Evolutionary conservation across 1,140 invertebrate genomes (phyloP).

Genomic region (Hydropsyche tenuis): DNA sequence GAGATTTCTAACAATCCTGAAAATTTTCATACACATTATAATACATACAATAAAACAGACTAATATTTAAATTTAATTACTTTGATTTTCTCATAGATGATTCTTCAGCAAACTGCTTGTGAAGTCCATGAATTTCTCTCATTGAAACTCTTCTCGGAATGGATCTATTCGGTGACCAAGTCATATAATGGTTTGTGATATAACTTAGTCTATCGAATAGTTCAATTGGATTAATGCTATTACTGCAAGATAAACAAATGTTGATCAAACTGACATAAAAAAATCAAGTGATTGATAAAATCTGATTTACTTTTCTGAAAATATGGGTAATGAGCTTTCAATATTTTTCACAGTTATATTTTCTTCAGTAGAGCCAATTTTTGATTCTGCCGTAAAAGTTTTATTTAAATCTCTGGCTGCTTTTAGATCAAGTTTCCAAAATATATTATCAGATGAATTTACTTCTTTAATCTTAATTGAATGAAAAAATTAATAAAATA

Average conservation of each 20-base stretch:
- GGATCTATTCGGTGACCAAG: slow-evolving; percentile 43
- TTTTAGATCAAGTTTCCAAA: slow-evolving; percentile 74
- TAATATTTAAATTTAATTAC: slow-evolving; percentile 28
- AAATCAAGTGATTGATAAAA: no score
- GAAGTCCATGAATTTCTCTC: slow-evolving; percentile 33
- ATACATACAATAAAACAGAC: neutral
- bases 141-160: slow-evolving; percentile 31
- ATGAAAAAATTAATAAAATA: neutral
- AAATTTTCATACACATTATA: neutral
- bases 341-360: neutral
- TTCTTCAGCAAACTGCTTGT: slow-evolving; percentile 35
- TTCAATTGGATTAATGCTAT: slow-evolving; percentile 21
- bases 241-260: slow-evolving; percentile 15
- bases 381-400: slow-evolving; percentile 47
- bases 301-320: no score
- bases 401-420: slow-evolving; percentile 65
- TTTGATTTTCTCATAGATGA: slow-evolving; percentile 20
- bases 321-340: neutral
- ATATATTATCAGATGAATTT: slow-evolving; percentile 62
- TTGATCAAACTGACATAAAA: neutral
- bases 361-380: neutral
- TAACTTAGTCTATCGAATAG: slow-evolving; percentile 21
- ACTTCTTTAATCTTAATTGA: slow-evolving; percentile 74
- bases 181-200: slow-evolving; percentile 34
- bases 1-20: neutral